phyloP scores from a whole-genome alignment of 2,888 invertebrate genomes.

The Agrochola lota region DNA sequence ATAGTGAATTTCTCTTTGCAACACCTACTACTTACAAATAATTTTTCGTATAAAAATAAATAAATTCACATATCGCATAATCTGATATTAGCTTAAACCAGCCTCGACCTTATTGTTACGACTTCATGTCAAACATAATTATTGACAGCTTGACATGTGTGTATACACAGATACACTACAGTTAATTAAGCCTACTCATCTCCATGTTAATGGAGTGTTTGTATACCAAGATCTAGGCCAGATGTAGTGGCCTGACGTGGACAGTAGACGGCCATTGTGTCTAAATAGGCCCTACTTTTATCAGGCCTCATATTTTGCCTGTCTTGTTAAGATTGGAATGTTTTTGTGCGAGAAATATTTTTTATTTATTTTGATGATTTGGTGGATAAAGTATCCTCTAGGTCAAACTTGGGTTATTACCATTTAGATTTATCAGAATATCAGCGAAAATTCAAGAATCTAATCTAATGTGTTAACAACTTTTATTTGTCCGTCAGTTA shows the following conservation, averaged over 20 bases:
- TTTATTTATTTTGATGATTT: background rate
- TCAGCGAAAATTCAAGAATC: background rate
- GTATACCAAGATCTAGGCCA: constrained; percentile 46
- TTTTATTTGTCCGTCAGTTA: too few relatives aligned
- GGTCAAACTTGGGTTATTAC: background rate
- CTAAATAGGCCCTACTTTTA: constrained; percentile 40
- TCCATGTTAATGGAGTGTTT: constrained; percentile 50
- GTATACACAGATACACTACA: constrained; percentile 17
- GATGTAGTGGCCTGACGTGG: constrained; percentile 44
- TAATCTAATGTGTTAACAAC: too few relatives aligned
- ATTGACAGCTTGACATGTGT: constrained; percentile 14
- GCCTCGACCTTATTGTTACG: background rate
- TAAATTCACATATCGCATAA: background rate
- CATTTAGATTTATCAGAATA: background rate
- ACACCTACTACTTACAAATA: too few relatives aligned
- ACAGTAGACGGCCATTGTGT: constrained; percentile 49
- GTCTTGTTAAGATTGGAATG: constrained; percentile 12
- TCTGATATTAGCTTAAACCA: constrained; percentile 4
- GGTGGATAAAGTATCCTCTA: background rate
- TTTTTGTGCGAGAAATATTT: background rate
- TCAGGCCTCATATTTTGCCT: constrained; percentile 32
- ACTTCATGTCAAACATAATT: constrained; percentile 23
- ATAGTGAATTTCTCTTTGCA: background rate
- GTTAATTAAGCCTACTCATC: constrained; percentile 26
- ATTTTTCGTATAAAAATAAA: background rate